Evolutionary conservation across 2,797 vertebrate species (phyloP).

Genomic region (Oceanodroma leucorhoa): DNA sequence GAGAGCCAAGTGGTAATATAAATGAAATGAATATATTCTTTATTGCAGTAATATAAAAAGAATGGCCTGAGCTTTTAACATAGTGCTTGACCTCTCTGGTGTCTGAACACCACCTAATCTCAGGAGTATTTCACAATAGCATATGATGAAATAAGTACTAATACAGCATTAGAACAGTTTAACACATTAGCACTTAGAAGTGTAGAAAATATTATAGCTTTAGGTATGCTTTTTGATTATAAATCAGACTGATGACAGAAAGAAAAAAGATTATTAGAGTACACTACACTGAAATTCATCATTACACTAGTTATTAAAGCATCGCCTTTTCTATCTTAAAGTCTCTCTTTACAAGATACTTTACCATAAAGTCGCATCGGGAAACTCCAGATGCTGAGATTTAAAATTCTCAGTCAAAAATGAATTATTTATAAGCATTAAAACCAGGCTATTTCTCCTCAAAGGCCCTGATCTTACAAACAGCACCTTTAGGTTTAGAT

Average conservation of each 20-base stretch:
- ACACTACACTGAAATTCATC: neutral
- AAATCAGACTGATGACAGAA: neutral
- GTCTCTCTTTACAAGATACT: neutral
- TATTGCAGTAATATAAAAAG: constrained; percentile 73
- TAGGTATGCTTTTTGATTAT: neutral
- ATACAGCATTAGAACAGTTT: constrained; percentile 53
- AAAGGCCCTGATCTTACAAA: neutral
- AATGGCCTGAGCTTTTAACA: constrained; percentile 68
- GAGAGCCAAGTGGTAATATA: constrained; percentile 69
- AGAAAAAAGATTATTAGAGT: neutral
- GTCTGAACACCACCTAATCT: constrained; percentile 62
- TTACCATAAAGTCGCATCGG: neutral
- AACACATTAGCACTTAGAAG: constrained; percentile 49
- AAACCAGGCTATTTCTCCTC: neutral
- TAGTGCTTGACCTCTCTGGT: constrained; percentile 66
- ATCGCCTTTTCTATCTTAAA: neutral
- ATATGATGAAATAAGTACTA: constrained; percentile 42
- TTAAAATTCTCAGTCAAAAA: constrained; percentile 11
- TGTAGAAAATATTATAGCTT: constrained; percentile 29
- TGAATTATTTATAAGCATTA: constrained; percentile 3
- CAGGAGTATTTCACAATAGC: constrained; percentile 45
- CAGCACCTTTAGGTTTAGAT: neutral
- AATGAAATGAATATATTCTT: constrained; percentile 75
- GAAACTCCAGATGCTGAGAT: neutral
- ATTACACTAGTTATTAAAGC: constrained; percentile 11